Percentiles rank a stretch among this genome's conserved stretches.
phyloP scores from a whole-genome alignment of 2,888 invertebrate genomes.

The Cerceris ruficornis region DNA sequence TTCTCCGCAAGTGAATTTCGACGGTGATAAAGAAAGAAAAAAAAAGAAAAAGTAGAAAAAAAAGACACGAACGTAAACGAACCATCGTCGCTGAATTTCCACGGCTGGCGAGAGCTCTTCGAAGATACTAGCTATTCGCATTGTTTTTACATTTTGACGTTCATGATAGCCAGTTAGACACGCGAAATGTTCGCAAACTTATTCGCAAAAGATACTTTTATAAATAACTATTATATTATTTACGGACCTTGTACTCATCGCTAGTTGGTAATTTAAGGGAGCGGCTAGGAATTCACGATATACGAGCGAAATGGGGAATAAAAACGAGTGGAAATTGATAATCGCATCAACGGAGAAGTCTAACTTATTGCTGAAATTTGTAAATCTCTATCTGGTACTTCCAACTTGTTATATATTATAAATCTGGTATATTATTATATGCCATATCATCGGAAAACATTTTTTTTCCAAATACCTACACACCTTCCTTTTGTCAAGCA shows the following conservation, averaged over 20 bases:
- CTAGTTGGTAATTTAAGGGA: conserved; percentile 32
- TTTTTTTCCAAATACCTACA: conserved; percentile 54
- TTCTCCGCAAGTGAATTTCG: conserved; percentile 48
- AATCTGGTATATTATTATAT: conserved; percentile 62
- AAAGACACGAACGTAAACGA: conserved; percentile 23
- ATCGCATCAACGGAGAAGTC: conserved; percentile 50
- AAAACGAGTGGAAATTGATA: conserved; percentile 57
- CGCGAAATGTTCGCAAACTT: conserved; percentile 16
- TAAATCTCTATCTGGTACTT: conserved; percentile 64
- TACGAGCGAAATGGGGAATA: conserved; percentile 49
- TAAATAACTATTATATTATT: conserved; percentile 66
- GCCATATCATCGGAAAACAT: conserved; percentile 55
- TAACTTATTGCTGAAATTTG: conserved; percentile 54
- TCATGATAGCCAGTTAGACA: conserved; percentile 43
- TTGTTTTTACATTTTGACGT: conserved; percentile 50
- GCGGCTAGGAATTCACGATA: conserved; percentile 42
- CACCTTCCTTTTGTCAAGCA: conserved; percentile 48
- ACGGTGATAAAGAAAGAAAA: neutral
- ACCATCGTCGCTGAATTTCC: conserved; percentile 43
- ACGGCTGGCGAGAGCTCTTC: conserved; percentile 7
- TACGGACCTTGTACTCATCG: conserved; percentile 40
- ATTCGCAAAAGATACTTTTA: conserved; percentile 60
- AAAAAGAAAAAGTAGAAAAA: conserved; percentile 6
- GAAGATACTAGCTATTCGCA: conserved; percentile 43
- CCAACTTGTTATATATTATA: conserved; percentile 60